phyloP scores from a whole-genome alignment of 2,113 vertebrate species.

The Elgaria multicarinata region DNA sequence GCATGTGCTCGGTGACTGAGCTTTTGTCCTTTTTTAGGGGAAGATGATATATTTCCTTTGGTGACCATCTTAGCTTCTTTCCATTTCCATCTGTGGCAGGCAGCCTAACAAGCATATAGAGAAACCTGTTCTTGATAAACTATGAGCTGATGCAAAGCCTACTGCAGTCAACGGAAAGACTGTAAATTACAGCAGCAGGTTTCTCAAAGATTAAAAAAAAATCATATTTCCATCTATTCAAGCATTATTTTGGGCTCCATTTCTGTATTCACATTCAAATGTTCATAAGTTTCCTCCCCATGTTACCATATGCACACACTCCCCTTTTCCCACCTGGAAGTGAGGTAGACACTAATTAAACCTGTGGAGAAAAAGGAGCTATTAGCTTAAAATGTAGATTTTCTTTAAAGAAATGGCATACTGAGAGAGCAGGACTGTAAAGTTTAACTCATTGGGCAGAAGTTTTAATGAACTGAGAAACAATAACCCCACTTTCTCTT shows the following conservation, averaged over 20 bases:
- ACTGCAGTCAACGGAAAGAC: not conserved
- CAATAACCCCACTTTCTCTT: not conserved
- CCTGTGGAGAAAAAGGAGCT: constrained; percentile 5
- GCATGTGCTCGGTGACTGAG: too few species aligned
- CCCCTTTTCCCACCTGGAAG: not conserved
- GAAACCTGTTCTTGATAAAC: not conserved
- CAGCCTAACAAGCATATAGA: not conserved
- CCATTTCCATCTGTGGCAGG: not conserved
- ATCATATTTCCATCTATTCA: not conserved
- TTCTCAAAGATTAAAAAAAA: not conserved
- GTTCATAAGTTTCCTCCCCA: not conserved
- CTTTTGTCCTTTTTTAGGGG: not conserved
- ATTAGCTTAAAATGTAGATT: not conserved
- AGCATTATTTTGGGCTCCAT: not conserved
- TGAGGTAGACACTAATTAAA: not conserved
- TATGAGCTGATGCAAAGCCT: not conserved
- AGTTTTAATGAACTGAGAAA: constrained; percentile 11
- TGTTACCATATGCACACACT: not conserved
- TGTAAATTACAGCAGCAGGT: not conserved
- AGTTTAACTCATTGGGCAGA: constrained; percentile 5
- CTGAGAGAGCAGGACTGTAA: not conserved
- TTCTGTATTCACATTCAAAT: not conserved
- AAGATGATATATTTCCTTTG: too few species aligned
- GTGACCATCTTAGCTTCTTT: not conserved
- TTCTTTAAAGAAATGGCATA: constrained; percentile 9